A percentile compares a stretch with the other conserved stretches of the same genome.
Conservation (phyloP, 2,888 invertebrate species). For the Athalia cordata region DNA sequence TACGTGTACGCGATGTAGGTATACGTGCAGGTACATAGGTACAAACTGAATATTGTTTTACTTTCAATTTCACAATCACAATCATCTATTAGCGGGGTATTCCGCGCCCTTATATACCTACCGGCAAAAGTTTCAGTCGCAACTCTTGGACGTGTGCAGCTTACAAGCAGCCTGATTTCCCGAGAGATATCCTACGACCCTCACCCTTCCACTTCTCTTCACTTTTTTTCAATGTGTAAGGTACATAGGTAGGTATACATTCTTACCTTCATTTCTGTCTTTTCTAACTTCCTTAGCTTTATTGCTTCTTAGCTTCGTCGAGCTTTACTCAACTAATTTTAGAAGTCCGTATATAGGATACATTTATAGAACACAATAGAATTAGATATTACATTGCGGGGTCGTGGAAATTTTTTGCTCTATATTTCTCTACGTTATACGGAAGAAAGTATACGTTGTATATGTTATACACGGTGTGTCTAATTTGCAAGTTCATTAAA, state of each 20-base stretch:
- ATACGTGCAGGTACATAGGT: too few relatives aligned
- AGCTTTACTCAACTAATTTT: slow-evolving; percentile 18
- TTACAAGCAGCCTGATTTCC: slow-evolving; percentile 30
- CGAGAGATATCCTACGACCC: slow-evolving; percentile 17
- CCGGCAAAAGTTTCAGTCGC: slow-evolving; percentile 16
- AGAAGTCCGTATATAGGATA: not conserved
- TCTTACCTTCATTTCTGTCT: slow-evolving; percentile 28
- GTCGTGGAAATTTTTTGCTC: too few relatives aligned
- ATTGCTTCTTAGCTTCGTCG: slow-evolving; percentile 23
- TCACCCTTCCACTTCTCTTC: not conserved
- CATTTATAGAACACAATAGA: too few relatives aligned
- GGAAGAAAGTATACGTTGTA: too few relatives aligned
- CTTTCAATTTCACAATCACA: too few relatives aligned
- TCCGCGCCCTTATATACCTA: not conserved
- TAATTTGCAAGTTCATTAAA: too few relatives aligned
- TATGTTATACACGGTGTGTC: too few relatives aligned
- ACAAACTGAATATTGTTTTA: too few relatives aligned
- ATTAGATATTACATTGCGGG: too few relatives aligned
- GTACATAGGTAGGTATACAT: not conserved
- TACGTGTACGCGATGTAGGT: too few relatives aligned
- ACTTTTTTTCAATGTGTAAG: not conserved
- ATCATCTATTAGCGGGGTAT: slow-evolving; percentile 17
- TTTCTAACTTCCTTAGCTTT: slow-evolving; percentile 7
- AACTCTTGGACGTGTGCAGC: slow-evolving; percentile 25
- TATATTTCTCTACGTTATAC: too few relatives aligned